Base-by-base conservation (phyloP, 1,140 invertebrate genomes). In the Homalodisca vitripennis region DNA sequence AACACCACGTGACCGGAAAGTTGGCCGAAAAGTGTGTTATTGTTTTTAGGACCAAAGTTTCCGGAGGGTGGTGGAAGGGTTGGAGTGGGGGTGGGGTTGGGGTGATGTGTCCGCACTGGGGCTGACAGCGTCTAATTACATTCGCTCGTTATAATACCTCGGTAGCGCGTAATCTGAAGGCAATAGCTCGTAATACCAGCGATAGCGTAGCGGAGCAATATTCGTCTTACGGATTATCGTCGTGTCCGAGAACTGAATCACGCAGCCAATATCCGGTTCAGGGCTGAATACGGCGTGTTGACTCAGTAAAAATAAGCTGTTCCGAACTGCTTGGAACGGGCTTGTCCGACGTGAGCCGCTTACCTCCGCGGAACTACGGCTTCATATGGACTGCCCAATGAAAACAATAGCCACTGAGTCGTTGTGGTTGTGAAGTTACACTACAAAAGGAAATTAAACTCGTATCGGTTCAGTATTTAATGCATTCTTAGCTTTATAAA, bases 81-180 rank as follows among this genome's bases (percentile, higher is more conserved):
- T 53, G 12, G 3, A 14, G 55, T 2, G 3, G 55, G 55, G 55
- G 55, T 6, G 55, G 27, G 26, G 27, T 22, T 22, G 26, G 55
- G 55, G 3, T 60, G 55, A 27, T 6, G 26, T 60, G 55, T 60
- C 55, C 55, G 55, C 22, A 51, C 34, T 60, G 55, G 27, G 22
- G 22, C 55, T 60, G 55, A 60, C 55, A 60, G 55, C 55, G 55
- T 29, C 55, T 60, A 60, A 60, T 60, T 60, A 60, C 55, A 24
- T 20, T 12, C 48, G 48, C 55, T 30, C 26, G 55, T 60, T 60
- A n/a, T 60, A 60, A 60, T 60, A 60, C 55, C 55, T 60, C 27
- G 34, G 55, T 10, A 13, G 24, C 27, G 22, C 55, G 55, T 60
- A 60, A 60, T 60, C 55, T 60, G 14, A 27, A 60, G 55, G 55